Evolutionary conservation across 2,113 vertebrate genomes (phyloP).

Genomic region (Hemichromis elongatus): DNA sequence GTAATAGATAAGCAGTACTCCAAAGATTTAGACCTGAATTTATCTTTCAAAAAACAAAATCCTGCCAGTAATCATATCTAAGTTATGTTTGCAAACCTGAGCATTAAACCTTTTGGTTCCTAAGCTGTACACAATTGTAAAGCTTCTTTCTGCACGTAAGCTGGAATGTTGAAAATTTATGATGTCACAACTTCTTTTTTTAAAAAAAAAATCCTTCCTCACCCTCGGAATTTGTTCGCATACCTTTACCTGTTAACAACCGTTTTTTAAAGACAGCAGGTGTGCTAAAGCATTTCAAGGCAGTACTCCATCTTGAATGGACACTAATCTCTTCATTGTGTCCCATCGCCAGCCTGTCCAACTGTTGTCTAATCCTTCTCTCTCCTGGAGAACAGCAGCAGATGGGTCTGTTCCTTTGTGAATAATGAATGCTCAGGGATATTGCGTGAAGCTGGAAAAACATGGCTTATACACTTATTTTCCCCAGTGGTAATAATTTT

Average conservation of each 20-base stretch:
- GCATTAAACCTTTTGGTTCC: not conserved
- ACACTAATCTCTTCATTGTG: not conserved
- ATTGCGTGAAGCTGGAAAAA: not conserved
- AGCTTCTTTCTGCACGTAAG: not conserved
- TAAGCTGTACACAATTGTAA: not conserved
- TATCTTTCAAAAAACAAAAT: not conserved
- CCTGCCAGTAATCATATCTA: not conserved
- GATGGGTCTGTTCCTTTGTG: conserved; percentile 38
- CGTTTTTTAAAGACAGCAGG: not conserved
- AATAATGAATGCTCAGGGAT: conserved; percentile 27
- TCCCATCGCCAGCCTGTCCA: not conserved
- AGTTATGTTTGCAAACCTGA: not conserved
- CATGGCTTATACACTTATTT: not conserved
- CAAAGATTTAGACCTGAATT: not conserved
- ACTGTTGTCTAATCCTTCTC: conserved; percentile 27
- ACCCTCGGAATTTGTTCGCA: not conserved
- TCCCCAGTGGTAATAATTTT: conserved; percentile 1
- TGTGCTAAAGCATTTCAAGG: not conserved
- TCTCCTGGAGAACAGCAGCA: conserved; percentile 20
- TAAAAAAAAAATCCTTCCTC: too few relatives aligned
- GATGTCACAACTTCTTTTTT: not conserved
- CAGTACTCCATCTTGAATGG: not conserved
- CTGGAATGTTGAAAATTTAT: not conserved
- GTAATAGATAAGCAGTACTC: not conserved
- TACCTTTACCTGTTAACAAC: not conserved